Evolutionary conservation across 2,888 invertebrate species (phyloP).

Genomic region (Pseudanteris insignis): DNA sequence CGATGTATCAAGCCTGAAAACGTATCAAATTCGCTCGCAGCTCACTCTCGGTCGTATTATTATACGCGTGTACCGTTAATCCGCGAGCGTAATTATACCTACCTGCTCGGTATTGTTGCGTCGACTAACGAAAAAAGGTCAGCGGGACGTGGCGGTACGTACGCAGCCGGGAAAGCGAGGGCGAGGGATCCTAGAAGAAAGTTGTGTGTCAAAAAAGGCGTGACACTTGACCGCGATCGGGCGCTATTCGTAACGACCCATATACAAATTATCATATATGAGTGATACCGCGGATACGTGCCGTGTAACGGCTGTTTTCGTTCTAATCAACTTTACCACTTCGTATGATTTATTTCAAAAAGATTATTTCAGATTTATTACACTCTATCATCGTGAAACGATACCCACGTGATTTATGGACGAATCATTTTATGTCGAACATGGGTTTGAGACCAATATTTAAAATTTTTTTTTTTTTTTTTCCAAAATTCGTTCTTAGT

Average conservation of each 20-base stretch:
- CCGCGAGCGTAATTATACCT: constrained; percentile 37
- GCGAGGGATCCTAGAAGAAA: constrained; percentile 41
- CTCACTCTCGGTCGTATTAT: constrained; percentile 20
- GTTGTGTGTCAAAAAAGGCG: constrained; percentile 38
- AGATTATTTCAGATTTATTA: no score
- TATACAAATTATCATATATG: constrained; percentile 31
- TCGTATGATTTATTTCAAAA: no score
- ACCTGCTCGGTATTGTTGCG: constrained; percentile 35
- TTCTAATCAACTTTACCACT: no score
- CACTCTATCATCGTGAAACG: no score
- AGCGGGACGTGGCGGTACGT: constrained; percentile 32
- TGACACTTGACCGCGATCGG: constrained; percentile 35
- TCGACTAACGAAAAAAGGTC: constrained; percentile 40
- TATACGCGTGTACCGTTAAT: constrained; percentile 42
- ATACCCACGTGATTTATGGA: no score
- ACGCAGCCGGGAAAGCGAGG: constrained; percentile 28
- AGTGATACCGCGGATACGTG: constrained; percentile 2
- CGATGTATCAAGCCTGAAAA: constrained; percentile 28
- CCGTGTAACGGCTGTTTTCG: constrained; percentile 8
- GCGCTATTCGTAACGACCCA: constrained; percentile 36
- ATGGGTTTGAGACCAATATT: no score
- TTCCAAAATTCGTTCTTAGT: no score
- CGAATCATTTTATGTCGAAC: no score
- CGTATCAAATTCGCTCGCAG: constrained; percentile 40
- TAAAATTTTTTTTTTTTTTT: no score